phyloP scores from a whole-genome alignment of 2,888 invertebrate species.

The Octonoba sinensis region DNA sequence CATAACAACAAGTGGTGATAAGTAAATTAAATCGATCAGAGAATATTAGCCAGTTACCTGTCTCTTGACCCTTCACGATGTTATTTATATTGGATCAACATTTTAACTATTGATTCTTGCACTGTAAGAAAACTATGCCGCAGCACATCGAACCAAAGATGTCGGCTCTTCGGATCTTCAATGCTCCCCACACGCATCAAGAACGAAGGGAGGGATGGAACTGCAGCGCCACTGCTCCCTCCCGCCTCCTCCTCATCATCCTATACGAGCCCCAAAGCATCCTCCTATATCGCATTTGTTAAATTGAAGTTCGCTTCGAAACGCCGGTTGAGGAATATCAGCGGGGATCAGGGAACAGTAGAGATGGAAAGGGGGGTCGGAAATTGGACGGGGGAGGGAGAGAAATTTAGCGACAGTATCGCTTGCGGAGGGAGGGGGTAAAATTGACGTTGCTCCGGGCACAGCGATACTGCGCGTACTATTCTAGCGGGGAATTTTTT shows the following conservation, averaged over 20 bases:
- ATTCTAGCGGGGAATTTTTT: background rate
- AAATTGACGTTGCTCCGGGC: constrained; percentile 30
- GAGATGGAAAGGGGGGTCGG: background rate
- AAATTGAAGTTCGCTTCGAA: constrained; percentile 56
- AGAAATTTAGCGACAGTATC: constrained; percentile 33
- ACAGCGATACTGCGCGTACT: constrained; percentile 16
- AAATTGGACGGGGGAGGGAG: constrained; percentile 8
- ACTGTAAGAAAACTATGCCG: no score
- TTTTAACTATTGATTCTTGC: no score
- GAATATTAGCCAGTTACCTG: no score
- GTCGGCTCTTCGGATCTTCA: constrained; percentile 1
- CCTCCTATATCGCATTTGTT: constrained; percentile 52
- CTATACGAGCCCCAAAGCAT: constrained; percentile 27
- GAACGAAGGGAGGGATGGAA: constrained; percentile 5
- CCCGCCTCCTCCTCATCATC: constrained; percentile 5
- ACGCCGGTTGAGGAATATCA: constrained; percentile 22
- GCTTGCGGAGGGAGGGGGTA: constrained; percentile 10
- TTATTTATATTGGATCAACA: no score
- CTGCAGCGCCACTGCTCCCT: background rate
- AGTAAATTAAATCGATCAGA: no score
- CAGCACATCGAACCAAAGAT: constrained; percentile 5
- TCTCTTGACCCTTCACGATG: no score
- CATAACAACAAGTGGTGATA: no score
- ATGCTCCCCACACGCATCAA: background rate
- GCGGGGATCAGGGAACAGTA: constrained; percentile 26